Base-by-base conservation (phyloP, 2,113 vertebrate species). In the Mus pahari region DNA sequence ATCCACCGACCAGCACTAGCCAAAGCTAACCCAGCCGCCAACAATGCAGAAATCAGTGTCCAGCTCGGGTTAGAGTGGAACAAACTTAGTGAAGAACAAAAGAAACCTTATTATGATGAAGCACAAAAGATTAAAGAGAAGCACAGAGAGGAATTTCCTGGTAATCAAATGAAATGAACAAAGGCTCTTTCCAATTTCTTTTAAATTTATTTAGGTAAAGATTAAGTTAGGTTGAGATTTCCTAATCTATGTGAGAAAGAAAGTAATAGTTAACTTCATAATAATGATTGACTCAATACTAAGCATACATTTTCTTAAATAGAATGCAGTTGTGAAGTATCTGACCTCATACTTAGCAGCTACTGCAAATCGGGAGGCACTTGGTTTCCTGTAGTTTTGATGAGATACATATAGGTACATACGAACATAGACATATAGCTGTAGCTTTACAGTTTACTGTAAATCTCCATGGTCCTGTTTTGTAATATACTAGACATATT, bases 81-180 rank as follows among this genome's bases (percentile, higher is more conserved):
- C 96, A 99, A 98, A 75, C 98, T 99, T 75, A 99, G 98, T 48
- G 98, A 99, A 91, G 98, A 99, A 94, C 98, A 99, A 98, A 99
- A 99, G 98, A 98, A 98, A 96, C 99, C 99, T 0, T 99, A 99
- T 94, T 99, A 98, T 42, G 98, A 99, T 94, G 98, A 98, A 97
- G 98, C 99, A 39, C 95, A 95, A n/a, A 99, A 98, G 98, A 98
- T 99, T 96, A 99, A 99, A 97, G 92, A 97, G 94, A 98, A 98
- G 64, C 99, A 99, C 97, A 98, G 96, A 83, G 98, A 98, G 96
- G 98, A 98, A 93, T 99, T 99, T 98, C 99, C 99, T 96, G 99
- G 99, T 99, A 99, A 97, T 97, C 97, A 83, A 92, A 96, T 78
- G n/a, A 96, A 97, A 95, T 81, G 26, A 95, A 94, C 78, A 93